These are phyloP conservation scores for Tetragonisca angustula DNA, from an alignment of 2,888 invertebrate genomes.

Conservation along the genomic window DNA sequence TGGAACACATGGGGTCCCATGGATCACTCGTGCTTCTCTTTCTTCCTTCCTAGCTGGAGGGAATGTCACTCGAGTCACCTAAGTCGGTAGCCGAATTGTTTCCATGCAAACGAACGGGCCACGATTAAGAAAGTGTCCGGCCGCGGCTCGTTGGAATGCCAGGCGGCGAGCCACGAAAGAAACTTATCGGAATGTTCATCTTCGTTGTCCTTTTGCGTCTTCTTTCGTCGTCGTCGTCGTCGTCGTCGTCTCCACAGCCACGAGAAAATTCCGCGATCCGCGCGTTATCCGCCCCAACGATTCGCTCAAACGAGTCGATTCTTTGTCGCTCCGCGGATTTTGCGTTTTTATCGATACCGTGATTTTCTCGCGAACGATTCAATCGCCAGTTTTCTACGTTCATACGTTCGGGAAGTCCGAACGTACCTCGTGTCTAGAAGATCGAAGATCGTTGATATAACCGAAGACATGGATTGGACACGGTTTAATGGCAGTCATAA, in stretches of 20 bases:
- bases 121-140: slow-evolving; percentile 74
- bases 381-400: slow-evolving; percentile 7
- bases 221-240: slow-evolving; percentile 35
- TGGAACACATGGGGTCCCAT: slow-evolving; percentile 75
- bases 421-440: neutral
- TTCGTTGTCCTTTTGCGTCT: slow-evolving; percentile 59
- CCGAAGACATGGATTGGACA: slow-evolving; percentile 5
- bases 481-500: slow-evolving; percentile 57
- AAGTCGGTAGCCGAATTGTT: slow-evolving; percentile 75
- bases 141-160: slow-evolving; percentile 62
- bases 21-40: slow-evolving; percentile 66
- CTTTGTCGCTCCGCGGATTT: neutral
- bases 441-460: neutral
- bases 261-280: slow-evolving; percentile 54
- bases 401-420: too few relatives aligned
- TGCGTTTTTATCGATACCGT: neutral
- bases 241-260: neutral
- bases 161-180: slow-evolving; percentile 63
- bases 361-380: slow-evolving; percentile 8
- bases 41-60: slow-evolving; percentile 58
- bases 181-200: slow-evolving; percentile 70
- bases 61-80: slow-evolving; percentile 73
- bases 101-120: slow-evolving; percentile 74
- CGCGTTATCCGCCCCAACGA: slow-evolving; percentile 11
- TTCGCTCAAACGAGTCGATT: slow-evolving; percentile 2